Base-by-base conservation (phyloP, 2,113 vertebrate species). In the Hyaena hyaena region DNA sequence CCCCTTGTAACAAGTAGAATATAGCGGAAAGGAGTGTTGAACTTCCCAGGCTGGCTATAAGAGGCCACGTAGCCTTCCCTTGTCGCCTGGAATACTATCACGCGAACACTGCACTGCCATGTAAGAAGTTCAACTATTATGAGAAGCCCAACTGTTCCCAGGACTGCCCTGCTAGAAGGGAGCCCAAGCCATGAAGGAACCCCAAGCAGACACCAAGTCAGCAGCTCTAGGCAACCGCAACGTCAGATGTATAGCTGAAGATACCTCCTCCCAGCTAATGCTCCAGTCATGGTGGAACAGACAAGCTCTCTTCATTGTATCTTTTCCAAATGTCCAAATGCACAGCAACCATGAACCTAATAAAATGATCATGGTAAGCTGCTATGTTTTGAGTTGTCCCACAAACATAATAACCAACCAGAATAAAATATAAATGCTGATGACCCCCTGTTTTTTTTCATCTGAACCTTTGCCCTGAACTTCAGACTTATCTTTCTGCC, bases 381-480 rank as follows among this genome's bases (percentile, higher is more conserved):
- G 58, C n/a, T 55, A 85, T 10, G 28, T 39, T 90, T 53, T 82
- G 9, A 66, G 77, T 69, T 85, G 17, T 85, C 80, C 80, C 55
- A 21, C 21, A 73, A 23, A 45, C 86, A 21, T 82, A 77, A 21
- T 55, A 53, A 79, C 63, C 24, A 71, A 79, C 63, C 24, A 71
- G 77, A 88, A 93, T 73, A 83, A 88, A 63, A 84, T 45, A 65
- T n/a, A 93, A 79, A 86, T 50, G 43, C 33, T 83, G 63, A 79
- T 83, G 82, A 16, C 53, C 53, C 53, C 77, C 65, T 71, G 66
- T 58, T 14, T 35, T 16, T 87, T 90, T 45, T 39, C 39, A 88
- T 65, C 69, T 92, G 45, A 14, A 90, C 53, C 80, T 90, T 80
- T 89, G 5, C 45, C 19, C 65, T 65, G 50, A 89, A 73, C 35